Evolutionary conservation across 2,113 vertebrate species (phyloP).

Genomic region (Oophaga pumilio): DNA sequence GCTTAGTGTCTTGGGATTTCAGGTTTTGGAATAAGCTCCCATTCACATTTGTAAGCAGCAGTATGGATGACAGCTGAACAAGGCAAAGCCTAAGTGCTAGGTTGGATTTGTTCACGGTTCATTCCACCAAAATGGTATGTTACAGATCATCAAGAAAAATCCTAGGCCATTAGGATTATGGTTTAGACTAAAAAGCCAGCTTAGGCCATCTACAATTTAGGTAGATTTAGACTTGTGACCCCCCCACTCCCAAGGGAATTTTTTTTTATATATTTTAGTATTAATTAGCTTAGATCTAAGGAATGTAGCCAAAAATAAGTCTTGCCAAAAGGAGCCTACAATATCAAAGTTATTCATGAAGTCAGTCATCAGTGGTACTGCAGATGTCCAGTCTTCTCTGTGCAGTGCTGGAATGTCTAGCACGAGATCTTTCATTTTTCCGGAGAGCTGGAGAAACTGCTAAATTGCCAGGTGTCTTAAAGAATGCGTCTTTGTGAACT

Average conservation of each 20-base stretch:
- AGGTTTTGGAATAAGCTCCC: not conserved
- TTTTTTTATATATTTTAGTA: no score
- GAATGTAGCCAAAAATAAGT: not conserved
- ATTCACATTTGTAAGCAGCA: not conserved
- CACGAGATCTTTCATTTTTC: conserved; percentile 69
- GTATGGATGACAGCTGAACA: conserved; percentile 1
- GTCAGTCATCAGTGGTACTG: conserved; percentile 67
- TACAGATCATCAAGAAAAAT: not conserved
- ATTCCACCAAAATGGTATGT: not conserved
- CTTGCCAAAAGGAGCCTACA: not conserved
- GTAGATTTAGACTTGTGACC: not conserved
- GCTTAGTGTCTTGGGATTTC: not conserved
- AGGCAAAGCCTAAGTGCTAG: conserved; percentile 3
- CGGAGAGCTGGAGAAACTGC: conserved; percentile 67
- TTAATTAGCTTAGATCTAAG: conserved; percentile 17
- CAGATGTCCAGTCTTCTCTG: conserved; percentile 89
- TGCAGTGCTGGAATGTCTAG: conserved; percentile 74
- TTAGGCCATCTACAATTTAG: not conserved
- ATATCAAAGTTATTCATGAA: not conserved
- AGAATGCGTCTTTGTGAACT: conserved; percentile 78
- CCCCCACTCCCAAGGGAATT: not conserved
- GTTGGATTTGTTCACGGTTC: not conserved
- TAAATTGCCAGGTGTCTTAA: conserved; percentile 86
- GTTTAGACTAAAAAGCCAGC: not conserved
- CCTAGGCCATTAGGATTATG: not conserved